Evolutionary conservation across 1,140 invertebrate species (phyloP), one percentile per base, ranked within the genome.

Genomic region (Solen grandis): DNA sequence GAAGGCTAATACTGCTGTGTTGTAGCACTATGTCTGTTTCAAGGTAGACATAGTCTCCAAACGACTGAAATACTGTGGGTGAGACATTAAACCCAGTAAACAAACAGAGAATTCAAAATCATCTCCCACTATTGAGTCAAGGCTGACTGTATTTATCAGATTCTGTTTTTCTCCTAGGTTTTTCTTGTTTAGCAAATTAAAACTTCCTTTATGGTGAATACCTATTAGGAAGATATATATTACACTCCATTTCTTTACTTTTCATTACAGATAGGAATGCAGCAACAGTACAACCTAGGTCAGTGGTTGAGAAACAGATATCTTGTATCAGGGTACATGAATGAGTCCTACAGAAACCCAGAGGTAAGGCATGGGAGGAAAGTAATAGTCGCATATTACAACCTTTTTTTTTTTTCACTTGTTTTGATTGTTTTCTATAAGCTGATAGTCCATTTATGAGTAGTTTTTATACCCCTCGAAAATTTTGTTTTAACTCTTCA

Each of bases 211-310:
- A 27, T 16, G 16, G 22, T 60, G 59, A 19, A 31, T 60, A 60
- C 31, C 1, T 22, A 4, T 22, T 22, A 22, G 46, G 46, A 19
- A 54, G 27, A 54, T 1, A 54, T 54, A 2, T 50, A 14, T 50
- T 14, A 50, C 13, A 50, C 46, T 14, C n/a, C n/a, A 50, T 50
- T n/a, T 14, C 46, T 14, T 60, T 31, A n/a, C 16, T 31, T 86
- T 73, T 77, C 84, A 83, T 88, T 93, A 83, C 88, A 97, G 96
- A 93, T 93, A 88, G 97, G 97, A 8, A 97, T 96, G 92, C 87
- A 93, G 10, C 95, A 96, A 89, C 93, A 96, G 52, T 97, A 95
- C 90, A 93, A 94, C 36, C 89, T 97, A n/a, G 97, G 97, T 0
- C 93, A 94, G 86, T 96, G 94, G 91, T 93, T 97, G 73, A 93